Conservation (phyloP, 2,888 invertebrate genomes). For the Oscheius sp. region DNA sequence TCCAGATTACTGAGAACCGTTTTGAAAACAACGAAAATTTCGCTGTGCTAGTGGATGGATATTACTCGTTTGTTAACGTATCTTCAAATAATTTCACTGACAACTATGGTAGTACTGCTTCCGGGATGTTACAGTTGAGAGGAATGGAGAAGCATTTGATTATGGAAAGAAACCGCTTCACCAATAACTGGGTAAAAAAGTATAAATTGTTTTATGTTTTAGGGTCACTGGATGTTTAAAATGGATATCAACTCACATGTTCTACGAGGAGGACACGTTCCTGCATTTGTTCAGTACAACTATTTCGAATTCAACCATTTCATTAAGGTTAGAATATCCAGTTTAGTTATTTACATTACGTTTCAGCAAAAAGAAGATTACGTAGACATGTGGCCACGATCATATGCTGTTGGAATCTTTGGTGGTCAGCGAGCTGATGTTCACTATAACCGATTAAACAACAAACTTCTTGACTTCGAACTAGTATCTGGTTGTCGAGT, state of each 20-base stretch:
- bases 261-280: slow-evolving; percentile 41
- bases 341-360: not conserved
- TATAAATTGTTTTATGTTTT: not conserved
- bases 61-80: slow-evolving; percentile 88
- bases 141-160: slow-evolving; percentile 97
- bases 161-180: slow-evolving; percentile 75
- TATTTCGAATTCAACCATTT: slow-evolving; percentile 64
- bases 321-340: slow-evolving; percentile 34
- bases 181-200: slow-evolving; percentile 58
- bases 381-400: slow-evolving; percentile 75
- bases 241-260: slow-evolving; percentile 61
- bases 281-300: slow-evolving; percentile 66
- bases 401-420: slow-evolving; percentile 87
- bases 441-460: slow-evolving; percentile 87
- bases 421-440: slow-evolving; percentile 86
- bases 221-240: slow-evolving; percentile 66
- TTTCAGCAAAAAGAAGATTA: slow-evolving; percentile 53
- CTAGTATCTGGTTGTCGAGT: slow-evolving; percentile 80
- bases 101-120: slow-evolving; percentile 80
- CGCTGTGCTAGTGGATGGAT: slow-evolving; percentile 86
- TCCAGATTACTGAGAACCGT: slow-evolving; percentile 68
- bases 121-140: slow-evolving; percentile 75
- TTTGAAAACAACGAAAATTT: slow-evolving; percentile 88
- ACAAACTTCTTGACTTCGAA: slow-evolving; percentile 82
- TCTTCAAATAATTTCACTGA: slow-evolving; percentile 84